Evolutionary conservation across 2,888 invertebrate genomes (phyloP), one percentile per base, ranked within the genome.

Genomic region (Tachina fera): DNA sequence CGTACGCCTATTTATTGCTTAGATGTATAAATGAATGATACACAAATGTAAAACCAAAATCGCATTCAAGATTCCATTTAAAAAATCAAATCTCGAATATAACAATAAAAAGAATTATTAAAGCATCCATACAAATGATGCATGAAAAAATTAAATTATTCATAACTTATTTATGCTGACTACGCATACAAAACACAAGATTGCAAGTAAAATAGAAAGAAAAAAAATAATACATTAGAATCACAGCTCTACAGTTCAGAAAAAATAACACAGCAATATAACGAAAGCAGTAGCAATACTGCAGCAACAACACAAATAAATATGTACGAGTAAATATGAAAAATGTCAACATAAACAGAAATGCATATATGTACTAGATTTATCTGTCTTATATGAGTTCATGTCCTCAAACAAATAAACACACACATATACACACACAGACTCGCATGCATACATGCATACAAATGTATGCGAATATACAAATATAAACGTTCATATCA

Each of bases 81-180:
- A 74, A 31, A 14, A 49, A 74, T 11, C 51, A 63, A 53, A 56
- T 51, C 19, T 16, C 16, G 31, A 51, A 58, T 61, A 43, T 31
- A 61, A 60, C 31, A 60, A 56, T 22, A 65, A 51, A 43, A 58
- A 5, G 3, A 74, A 22, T 41, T 31, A 31, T 49, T 14, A 16
- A 74, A 74, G 43, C 3, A 61, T 45, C 10, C 16, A 77, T 16
- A 51, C 22, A 70, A 70, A 51, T 61, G 43, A 53, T 43, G 58
- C 41, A 60, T 49, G 19, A 67, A 74, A 67, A 71, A 60, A 74
- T 74, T 80, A 72, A 72, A 81, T 81, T 74, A 74, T 74, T 68
- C 67, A 81, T 60, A 74, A 67, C 49, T 60, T 68, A 41, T 68
- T 74, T 81, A 14, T 74, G 80, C 80, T 81, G 74, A 81, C 74